Evolutionary conservation across 2,888 invertebrate species (phyloP).

Genomic region (Scrobipalpa atriplicella): DNA sequence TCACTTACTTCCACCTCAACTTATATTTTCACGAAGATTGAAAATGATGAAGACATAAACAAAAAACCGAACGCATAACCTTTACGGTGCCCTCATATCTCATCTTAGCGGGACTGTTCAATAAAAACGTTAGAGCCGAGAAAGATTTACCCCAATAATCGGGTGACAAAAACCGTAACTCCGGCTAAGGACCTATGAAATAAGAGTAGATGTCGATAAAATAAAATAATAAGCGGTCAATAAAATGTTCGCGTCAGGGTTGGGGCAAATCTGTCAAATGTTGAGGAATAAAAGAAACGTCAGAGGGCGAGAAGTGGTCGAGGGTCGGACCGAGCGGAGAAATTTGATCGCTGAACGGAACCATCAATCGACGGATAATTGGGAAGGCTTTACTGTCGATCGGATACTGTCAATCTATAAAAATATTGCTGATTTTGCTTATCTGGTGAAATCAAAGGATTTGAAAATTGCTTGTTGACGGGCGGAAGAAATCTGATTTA

Average conservation of each 20-base stretch:
- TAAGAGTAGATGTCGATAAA: constrained; percentile 79
- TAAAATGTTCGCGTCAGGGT: constrained; percentile 68
- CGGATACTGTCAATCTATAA: constrained; percentile 45
- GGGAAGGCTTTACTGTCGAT: constrained; percentile 66
- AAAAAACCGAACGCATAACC: constrained; percentile 38
- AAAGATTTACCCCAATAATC: constrained; percentile 74
- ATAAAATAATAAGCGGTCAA: constrained; percentile 81
- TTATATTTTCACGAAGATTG: constrained; percentile 1
- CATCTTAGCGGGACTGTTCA: constrained; percentile 62
- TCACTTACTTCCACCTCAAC: neutral
- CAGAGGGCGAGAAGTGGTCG: constrained; percentile 66
- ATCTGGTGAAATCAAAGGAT: constrained; percentile 12
- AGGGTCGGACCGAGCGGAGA: constrained; percentile 32
- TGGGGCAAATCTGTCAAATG: constrained; percentile 76
- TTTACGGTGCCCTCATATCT: constrained; percentile 62
- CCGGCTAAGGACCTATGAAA: constrained; percentile 74
- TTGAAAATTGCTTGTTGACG: constrained; percentile 14
- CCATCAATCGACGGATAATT: constrained; percentile 77
- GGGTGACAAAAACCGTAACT: constrained; percentile 74
- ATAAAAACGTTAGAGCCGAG: constrained; percentile 68
- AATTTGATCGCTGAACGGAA: constrained; percentile 72
- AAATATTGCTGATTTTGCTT: constrained; percentile 51
- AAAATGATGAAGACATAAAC: constrained; percentile 12
- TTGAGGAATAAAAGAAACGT: constrained; percentile 57
- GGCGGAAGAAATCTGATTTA: constrained; percentile 4